Base-by-base conservation (phyloP, 2,888 invertebrate genomes). In the Alitta virens region DNA sequence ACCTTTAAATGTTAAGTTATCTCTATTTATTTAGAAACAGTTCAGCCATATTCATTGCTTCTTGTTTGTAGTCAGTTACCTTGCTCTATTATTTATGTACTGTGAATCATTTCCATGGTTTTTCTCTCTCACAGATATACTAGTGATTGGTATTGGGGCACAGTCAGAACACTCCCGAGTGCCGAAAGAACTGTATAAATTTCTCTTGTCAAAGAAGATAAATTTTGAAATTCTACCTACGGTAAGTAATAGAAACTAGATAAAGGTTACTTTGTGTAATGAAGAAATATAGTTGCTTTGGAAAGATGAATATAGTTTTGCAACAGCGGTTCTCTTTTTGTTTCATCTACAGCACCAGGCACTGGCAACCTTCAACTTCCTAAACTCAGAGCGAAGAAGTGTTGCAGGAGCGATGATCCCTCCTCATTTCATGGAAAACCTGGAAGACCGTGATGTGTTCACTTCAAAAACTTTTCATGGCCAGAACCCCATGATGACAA, bases 281-380 rank as follows among this genome's bases (percentile, higher is more conserved):
- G 49, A 9, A 49, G 49, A 49, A 14, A 23, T 3, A 18, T 49
- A 9, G 18, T 49, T n/a, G 23, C 49, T 21, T 9, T 38, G 3
- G 9, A 25, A 38, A 38, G 42, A 12, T 23, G 3, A 9, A 7
- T 46, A 5, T 23, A 7, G n/a, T n/a, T n/a, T 33, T 18, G 16
- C 16, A 38, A 27, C 23, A 21, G 16, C 12, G 12, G 5, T 33
- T 33, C 33, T 33, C 33, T 33, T 33, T 33, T 33, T 33, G 33
- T 33, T 7, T 60, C 40, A 2, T 55, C 51, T 62, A 18, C 68
- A 84, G 83, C 89, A 91, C 69, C 88, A 90, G 76, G 97, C 97
- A 0, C 90, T 91, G 73, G 84, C 92, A 1, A 92, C 92, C 0
- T 98, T 92, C 82, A 98, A 97, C 84, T 97, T 94, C 78, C 84